These are phyloP conservation scores for Austrofundulus limnaeus DNA, from an alignment of 2,113 vertebrate species.

Conservation along the genomic window DNA sequence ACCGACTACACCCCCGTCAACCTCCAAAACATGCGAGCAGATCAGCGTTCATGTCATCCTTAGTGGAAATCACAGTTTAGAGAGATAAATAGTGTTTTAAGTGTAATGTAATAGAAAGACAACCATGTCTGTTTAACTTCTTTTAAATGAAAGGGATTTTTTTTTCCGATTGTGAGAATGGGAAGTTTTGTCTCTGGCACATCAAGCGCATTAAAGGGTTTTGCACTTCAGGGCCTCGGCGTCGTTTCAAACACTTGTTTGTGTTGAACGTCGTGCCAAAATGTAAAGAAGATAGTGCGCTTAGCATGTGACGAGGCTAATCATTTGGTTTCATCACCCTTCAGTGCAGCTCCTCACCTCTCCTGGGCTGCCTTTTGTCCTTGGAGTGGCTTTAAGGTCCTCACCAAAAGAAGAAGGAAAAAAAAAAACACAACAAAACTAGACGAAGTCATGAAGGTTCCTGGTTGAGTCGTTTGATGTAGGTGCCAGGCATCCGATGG, in stretches of 20 bases:
- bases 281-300: constrained; percentile 34
- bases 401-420: too few species aligned
- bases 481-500: constrained; percentile 76
- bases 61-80: constrained; percentile 63
- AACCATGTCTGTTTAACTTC: constrained; percentile 35
- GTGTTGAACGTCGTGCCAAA: constrained; percentile 25
- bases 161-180: constrained; percentile 14
- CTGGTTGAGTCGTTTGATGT: constrained; percentile 69
- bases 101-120: constrained; percentile 64
- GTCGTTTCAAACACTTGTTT: constrained; percentile 27
- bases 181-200: neutral
- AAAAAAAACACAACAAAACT: constrained; percentile 51
- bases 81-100: constrained; percentile 60
- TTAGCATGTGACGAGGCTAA: constrained; percentile 19
- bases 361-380: constrained; percentile 35
- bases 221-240: constrained; percentile 17
- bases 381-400: constrained; percentile 47
- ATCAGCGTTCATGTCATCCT: constrained; percentile 50
- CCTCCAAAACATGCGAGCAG: constrained; percentile 21
- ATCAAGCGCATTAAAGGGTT: neutral
- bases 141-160: too few species aligned
- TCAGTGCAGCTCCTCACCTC: constrained; percentile 22
- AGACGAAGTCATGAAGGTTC: constrained; percentile 54
- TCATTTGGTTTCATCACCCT: constrained; percentile 15
- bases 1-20: constrained; percentile 53